Percentiles rank a stretch among this genome's conserved stretches.
phyloP scores from a whole-genome alignment of 2,888 invertebrate species.

The Ecliptopera silaceata region DNA sequence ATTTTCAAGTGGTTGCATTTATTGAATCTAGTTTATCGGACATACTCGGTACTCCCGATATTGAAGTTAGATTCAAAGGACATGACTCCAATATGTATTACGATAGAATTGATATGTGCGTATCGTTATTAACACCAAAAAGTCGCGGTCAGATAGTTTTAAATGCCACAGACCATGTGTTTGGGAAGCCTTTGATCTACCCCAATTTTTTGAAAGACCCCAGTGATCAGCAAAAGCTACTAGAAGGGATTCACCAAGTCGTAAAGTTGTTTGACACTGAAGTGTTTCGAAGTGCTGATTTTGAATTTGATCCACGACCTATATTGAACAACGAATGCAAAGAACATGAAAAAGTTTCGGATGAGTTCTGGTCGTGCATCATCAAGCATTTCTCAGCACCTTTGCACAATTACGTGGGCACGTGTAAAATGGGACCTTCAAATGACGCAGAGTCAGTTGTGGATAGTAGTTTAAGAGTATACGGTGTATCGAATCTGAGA shows the following conservation, averaged over 20 bases:
- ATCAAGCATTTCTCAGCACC: slow-evolving; percentile 74
- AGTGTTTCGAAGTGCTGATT: slow-evolving; percentile 65
- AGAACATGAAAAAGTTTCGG: slow-evolving; percentile 65
- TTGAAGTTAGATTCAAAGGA: slow-evolving; percentile 73
- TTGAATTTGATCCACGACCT: slow-evolving; percentile 69
- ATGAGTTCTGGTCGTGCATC: slow-evolving; percentile 75
- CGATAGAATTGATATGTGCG: slow-evolving; percentile 70
- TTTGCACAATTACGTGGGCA: slow-evolving; percentile 72
- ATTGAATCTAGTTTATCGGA: slow-evolving; percentile 69
- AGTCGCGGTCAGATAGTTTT: slow-evolving; percentile 72
- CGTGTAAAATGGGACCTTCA: slow-evolving; percentile 74
- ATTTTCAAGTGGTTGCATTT: slow-evolving; percentile 74
- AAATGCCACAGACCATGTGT: slow-evolving; percentile 65
- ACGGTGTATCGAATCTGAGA: slow-evolving; percentile 66
- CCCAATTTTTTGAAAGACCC: slow-evolving; percentile 71
- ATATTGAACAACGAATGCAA: slow-evolving; percentile 72
- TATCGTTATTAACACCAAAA: slow-evolving; percentile 70
- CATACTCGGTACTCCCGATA: slow-evolving; percentile 67
- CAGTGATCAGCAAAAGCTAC: slow-evolving; percentile 63
- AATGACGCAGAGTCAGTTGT: slow-evolving; percentile 71
- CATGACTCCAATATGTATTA: slow-evolving; percentile 78
- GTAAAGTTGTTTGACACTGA: slow-evolving; percentile 75
- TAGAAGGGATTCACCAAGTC: slow-evolving; percentile 71
- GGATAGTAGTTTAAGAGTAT: slow-evolving; percentile 62
- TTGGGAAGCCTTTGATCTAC: slow-evolving; percentile 71